Conservation (phyloP, 2,797 vertebrate genomes). For the Ctenosaura bakeri region DNA sequence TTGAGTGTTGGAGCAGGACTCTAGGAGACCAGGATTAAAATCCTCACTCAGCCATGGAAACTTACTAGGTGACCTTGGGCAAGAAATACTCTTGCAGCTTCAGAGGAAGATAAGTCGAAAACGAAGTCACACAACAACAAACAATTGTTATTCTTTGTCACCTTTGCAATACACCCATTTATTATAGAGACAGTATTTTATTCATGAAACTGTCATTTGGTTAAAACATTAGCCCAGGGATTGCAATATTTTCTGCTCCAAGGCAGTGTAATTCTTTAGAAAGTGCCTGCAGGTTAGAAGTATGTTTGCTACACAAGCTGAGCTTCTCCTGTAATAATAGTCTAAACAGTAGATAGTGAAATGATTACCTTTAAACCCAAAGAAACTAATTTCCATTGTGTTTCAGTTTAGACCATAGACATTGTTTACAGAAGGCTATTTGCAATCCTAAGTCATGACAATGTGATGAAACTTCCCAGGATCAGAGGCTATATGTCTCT, state of each 20-base stretch:
- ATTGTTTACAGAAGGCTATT: background rate
- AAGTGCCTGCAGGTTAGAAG: background rate
- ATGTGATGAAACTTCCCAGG: background rate
- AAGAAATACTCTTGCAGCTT: no score
- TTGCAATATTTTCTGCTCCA: background rate
- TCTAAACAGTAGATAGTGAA: background rate
- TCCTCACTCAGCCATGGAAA: no score
- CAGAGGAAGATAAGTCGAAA: no score
- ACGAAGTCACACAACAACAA: no score
- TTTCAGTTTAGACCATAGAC: background rate
- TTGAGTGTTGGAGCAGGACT: no score
- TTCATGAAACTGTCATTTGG: background rate
- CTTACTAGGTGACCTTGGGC: no score
- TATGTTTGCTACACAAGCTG: conserved; percentile 12
- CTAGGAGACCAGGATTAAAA: no score
- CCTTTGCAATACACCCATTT: background rate
- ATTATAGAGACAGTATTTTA: background rate
- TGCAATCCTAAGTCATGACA: background rate
- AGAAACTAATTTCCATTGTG: background rate
- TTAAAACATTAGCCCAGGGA: background rate
- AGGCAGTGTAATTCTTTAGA: background rate
- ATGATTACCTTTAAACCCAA: background rate
- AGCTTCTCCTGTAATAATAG: background rate
- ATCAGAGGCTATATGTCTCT: background rate
- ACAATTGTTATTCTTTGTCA: background rate